Evolutionary conservation across 2,113 vertebrate genomes (phyloP), one percentile per base, ranked within the genome.

Genomic region (Corynorhinus townsendii): DNA sequence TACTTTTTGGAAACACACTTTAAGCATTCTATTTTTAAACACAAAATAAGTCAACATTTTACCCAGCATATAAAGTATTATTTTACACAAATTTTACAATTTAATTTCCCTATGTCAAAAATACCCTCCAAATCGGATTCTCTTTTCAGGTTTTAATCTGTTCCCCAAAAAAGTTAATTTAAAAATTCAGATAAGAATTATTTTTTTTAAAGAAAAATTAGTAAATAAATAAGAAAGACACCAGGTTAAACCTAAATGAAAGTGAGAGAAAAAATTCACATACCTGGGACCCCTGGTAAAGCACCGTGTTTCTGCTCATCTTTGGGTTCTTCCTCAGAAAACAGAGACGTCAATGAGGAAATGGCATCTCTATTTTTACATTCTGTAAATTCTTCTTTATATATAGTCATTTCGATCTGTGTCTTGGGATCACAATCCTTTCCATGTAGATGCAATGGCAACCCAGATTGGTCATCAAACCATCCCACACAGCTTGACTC

Each of bases 281-380:
- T 96, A 98, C 98, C 98, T 97, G 92, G 40, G 95, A 8, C 3
- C 3, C 88, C 93, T 94, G 96, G 22, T 68, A 90, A 86, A 38
- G 64, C 20, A 71, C 40, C 64, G 11, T 75, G 81, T 14, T 95
- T 97, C 81, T 56, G 76, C 73, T 59, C 16, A 7, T 89, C 8
- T 85, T 8, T 62, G 54, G 56, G 33, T 82, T 94, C 95, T 71
- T 94, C 91, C 0, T 96, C 97, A 38, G 71, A 47, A 59, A 88
- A 87, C 33, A 83, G 68, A 69, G 73, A 66, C 19, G 16, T 83
- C 75, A 79, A 33, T 30, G 90, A 88, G 4, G 43, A 56, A 11
- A 0, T 0, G 2, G 1, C 22, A 30, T 52, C 77, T 8, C 11
- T 35, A 71, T n/a, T 95, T 95, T 75, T 49, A 91, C 54, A 64